A percentile compares a stretch with the other conserved stretches of the same genome.
phyloP scores from a whole-genome alignment of 2,797 vertebrate genomes.

The Champsocephalus esox region DNA sequence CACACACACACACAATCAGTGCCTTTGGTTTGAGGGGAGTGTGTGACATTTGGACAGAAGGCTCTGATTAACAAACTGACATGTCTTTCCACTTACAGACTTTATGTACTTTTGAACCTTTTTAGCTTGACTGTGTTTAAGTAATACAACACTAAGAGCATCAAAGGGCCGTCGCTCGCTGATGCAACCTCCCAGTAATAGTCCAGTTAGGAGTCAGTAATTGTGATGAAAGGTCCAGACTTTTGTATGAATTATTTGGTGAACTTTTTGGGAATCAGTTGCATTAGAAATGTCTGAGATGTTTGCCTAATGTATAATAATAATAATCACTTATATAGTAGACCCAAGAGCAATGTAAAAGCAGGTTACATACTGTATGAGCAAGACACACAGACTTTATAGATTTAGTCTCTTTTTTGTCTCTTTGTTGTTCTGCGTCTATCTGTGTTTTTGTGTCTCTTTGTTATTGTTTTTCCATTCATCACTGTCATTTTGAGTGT shows the following conservation, averaged over 20 bases:
- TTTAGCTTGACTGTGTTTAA: conserved; percentile 14
- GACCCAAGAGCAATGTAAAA: neutral
- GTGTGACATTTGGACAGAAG: neutral
- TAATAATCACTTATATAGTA: neutral
- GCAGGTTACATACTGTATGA: neutral
- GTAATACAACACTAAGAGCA: conserved; percentile 41
- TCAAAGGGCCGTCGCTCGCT: conserved; percentile 40
- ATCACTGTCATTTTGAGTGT: too few species aligned
- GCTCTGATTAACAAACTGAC: neutral
- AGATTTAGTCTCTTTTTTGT: too few species aligned
- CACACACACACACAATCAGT: neutral
- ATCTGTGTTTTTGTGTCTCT: too few species aligned
- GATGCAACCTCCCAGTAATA: conserved; percentile 49
- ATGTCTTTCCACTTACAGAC: neutral
- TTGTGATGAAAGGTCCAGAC: neutral
- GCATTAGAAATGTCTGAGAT: neutral
- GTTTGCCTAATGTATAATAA: neutral
- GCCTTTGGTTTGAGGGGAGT: neutral
- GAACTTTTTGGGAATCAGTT: neutral
- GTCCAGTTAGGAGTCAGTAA: conserved; percentile 5
- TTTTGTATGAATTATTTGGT: neutral
- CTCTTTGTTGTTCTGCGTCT: too few species aligned
- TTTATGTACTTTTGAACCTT: neutral
- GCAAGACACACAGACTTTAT: too few species aligned
- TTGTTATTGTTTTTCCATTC: too few species aligned